Percentiles rank a stretch among this genome's conserved stretches.
Conservation (phyloP, 1,140 invertebrate genomes). For the Gonatopus flavifemur region DNA sequence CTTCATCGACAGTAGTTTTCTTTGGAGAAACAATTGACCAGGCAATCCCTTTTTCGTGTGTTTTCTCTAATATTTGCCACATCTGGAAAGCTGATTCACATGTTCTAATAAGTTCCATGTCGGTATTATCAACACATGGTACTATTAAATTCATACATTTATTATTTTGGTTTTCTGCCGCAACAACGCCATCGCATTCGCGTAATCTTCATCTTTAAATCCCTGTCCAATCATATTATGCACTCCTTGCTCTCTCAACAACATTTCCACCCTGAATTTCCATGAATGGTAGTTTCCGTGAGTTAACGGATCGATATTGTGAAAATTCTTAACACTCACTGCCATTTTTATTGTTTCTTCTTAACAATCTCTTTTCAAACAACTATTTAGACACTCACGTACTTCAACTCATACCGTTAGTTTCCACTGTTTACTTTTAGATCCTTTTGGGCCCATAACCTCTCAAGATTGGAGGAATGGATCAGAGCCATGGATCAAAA, state of each 20-base stretch:
- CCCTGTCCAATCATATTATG: background rate
- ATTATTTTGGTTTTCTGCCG: background rate
- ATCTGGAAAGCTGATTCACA: background rate
- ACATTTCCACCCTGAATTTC: background rate
- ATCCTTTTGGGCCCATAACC: too few species aligned
- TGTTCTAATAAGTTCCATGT: background rate
- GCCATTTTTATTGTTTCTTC: too few species aligned
- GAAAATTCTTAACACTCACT: too few species aligned
- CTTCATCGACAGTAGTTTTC: background rate
- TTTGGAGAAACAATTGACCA: too few species aligned
- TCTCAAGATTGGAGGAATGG: too few species aligned
- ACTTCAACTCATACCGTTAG: too few species aligned
- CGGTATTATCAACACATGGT: background rate
- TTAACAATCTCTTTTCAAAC: too few species aligned
- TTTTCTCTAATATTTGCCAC: background rate
- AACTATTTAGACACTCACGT: too few species aligned
- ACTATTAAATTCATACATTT: too few species aligned
- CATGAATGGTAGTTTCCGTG: background rate
- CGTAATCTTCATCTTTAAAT: background rate
- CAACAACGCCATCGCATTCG: background rate
- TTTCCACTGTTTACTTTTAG: too few species aligned
- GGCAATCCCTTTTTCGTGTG: background rate
- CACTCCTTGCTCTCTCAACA: background rate
- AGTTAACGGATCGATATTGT: background rate
- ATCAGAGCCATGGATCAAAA: too few species aligned